Base-by-base conservation (phyloP, 2,888 invertebrate species). In the Ectropis crepuscularia region DNA sequence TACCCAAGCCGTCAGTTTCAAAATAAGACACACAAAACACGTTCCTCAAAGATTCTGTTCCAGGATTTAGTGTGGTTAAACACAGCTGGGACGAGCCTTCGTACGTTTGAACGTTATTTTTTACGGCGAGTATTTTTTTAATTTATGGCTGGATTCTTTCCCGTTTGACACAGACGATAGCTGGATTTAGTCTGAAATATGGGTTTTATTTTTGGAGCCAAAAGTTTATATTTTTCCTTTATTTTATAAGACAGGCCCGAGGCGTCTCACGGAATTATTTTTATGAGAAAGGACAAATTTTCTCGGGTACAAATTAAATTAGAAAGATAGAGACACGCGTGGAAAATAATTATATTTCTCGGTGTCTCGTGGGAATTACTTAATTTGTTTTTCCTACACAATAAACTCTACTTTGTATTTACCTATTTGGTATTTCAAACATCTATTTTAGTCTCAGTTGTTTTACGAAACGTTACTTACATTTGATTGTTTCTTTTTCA, bases 51-150 rank as follows among this genome's bases (percentile, higher is more conserved):
- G 41, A 51, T 48, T 51, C 57, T 55, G 46, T 50, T 55, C 51
- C 11, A 37, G 43, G 63, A 48, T 47, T 63, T 48, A 42, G 42
- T 38, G n/a, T 12, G 57, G 45, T 63, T 53, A 39, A 45, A n/a
- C 54, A 9, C 63, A 63, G 63, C 60, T 65, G 64, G 42, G 61
- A 8, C 55, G 11, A 6, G 54, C 41, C 48, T 49, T 54, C 47
- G 53, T 53, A 45, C 48, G 42, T 59, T 55, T 54, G 50, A 45
- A 43, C 48, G 53, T 53, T 57, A 43, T 60, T 60, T 61, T 63
- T 63, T 46, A 60, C 10, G 43, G 28, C 10, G 48, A 37, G 53
- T 42, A 38, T 53, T 50, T 42, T 57, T 55, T 58, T 37, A 50
- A 58, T 61, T 55, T 58, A 61, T 57, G 47, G 28, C n/a, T 2